Evolutionary conservation across 2,888 invertebrate genomes (phyloP).

Genomic region (Diadegma fenestrale): DNA sequence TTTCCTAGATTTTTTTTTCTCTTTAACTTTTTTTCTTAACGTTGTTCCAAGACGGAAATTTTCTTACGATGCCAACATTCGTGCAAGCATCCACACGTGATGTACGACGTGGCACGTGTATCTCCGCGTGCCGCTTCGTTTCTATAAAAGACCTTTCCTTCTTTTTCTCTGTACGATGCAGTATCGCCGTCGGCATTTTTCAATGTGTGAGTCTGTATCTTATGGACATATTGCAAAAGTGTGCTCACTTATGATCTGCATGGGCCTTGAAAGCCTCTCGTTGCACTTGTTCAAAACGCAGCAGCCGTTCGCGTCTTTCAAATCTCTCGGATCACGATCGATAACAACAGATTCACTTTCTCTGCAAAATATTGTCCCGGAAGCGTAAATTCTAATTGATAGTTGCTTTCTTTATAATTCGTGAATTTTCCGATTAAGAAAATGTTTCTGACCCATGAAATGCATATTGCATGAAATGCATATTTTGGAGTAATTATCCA

Average conservation of each 20-base stretch:
- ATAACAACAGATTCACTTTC: neutral
- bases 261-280: constrained; percentile 24
- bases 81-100: neutral
- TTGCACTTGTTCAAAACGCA: neutral
- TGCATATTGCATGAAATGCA: too few relatives aligned
- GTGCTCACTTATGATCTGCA: constrained; percentile 4
- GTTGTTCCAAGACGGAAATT: neutral
- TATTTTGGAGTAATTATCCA: too few relatives aligned
- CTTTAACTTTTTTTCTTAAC: too few relatives aligned
- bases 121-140: constrained; percentile 66
- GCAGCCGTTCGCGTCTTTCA: neutral
- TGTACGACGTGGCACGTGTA: constrained; percentile 65
- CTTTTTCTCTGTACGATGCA: constrained; percentile 1
- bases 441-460: too few relatives aligned
- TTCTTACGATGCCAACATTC: neutral
- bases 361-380: neutral
- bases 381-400: neutral
- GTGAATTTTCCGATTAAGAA: too few relatives aligned
- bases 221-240: neutral
- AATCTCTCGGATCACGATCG: neutral
- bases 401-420: neutral
- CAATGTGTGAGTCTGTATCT: neutral
- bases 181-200: constrained; percentile 26
- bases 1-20: too few relatives aligned
- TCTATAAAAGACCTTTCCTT: constrained; percentile 23